Conservation (phyloP, 2,888 invertebrate genomes). For the Tenodera sinensis region DNA sequence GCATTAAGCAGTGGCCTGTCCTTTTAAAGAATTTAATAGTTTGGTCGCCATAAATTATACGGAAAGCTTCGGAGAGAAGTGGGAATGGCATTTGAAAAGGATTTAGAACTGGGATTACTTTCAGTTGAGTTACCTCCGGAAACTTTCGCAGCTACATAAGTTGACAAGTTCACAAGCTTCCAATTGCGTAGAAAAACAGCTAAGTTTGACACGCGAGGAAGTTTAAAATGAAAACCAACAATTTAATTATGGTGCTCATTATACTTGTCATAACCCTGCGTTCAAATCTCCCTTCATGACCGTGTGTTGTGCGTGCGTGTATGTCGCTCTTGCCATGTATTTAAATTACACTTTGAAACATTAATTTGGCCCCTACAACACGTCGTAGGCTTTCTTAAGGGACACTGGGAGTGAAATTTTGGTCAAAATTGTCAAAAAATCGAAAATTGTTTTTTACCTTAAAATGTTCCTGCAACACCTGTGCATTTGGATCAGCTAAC, state of each 20-base stretch:
- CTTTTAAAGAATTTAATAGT: background rate
- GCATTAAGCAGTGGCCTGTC: background rate
- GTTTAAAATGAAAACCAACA: background rate
- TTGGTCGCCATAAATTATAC: background rate
- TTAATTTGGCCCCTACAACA: background rate
- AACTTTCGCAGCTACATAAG: background rate
- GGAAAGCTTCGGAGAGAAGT: background rate
- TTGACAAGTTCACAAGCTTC: background rate
- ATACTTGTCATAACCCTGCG: background rate
- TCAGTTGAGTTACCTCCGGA: background rate
- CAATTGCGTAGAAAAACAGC: background rate
- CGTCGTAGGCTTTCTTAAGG: background rate
- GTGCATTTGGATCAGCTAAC: too few species aligned
- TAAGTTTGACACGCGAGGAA: background rate
- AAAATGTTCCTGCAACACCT: too few species aligned
- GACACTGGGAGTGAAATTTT: too few species aligned
- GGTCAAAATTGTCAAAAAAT: too few species aligned
- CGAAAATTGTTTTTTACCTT: too few species aligned
- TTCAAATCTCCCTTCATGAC: background rate
- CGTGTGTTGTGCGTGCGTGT: too few species aligned
- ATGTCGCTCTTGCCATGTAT: background rate
- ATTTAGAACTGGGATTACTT: background rate
- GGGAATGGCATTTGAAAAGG: background rate
- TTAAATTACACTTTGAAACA: too few species aligned
- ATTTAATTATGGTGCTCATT: too few species aligned